Percentiles rank a stretch among this genome's conserved stretches.
Conservation (phyloP, 2,797 vertebrate species). For the Cynopterus sphinx region DNA sequence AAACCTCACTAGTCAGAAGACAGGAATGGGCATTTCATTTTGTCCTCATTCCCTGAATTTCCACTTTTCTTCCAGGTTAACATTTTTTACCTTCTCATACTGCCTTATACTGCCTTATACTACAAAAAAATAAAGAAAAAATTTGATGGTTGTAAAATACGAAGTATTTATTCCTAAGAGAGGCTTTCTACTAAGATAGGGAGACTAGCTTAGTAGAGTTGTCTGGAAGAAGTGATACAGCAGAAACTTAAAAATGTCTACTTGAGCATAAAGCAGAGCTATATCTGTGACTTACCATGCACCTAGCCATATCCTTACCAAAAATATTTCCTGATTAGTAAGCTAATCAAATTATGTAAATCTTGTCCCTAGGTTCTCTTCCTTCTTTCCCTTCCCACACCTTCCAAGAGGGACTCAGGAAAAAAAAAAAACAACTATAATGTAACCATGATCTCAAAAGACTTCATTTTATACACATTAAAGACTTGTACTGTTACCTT, state of each 20-base stretch:
- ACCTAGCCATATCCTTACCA: neutral
- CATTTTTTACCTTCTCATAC: neutral
- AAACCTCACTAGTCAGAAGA: neutral
- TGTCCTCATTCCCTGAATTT: neutral
- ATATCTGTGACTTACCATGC: neutral
- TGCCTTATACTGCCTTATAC: neutral
- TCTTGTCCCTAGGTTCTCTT: neutral
- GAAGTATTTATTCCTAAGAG: slow-evolving; percentile 10
- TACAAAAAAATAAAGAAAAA: neutral
- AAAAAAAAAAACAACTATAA: neutral
- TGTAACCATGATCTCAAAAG: slow-evolving; percentile 7
- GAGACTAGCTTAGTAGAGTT: neutral
- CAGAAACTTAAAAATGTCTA: neutral
- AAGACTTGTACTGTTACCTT: slow-evolving; percentile 86
- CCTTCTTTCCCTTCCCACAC: neutral
- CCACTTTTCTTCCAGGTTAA: neutral
- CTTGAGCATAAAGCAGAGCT: neutral
- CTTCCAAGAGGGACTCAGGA: neutral
- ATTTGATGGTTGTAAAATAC: neutral
- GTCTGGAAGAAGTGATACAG: neutral
- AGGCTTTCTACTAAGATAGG: neutral
- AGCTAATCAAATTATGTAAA: neutral
- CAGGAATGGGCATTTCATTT: neutral
- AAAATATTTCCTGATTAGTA: neutral
- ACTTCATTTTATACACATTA: neutral